Evolutionary conservation across 1,140 invertebrate species (phyloP).

Genomic region (Diuraphis noxia): DNA sequence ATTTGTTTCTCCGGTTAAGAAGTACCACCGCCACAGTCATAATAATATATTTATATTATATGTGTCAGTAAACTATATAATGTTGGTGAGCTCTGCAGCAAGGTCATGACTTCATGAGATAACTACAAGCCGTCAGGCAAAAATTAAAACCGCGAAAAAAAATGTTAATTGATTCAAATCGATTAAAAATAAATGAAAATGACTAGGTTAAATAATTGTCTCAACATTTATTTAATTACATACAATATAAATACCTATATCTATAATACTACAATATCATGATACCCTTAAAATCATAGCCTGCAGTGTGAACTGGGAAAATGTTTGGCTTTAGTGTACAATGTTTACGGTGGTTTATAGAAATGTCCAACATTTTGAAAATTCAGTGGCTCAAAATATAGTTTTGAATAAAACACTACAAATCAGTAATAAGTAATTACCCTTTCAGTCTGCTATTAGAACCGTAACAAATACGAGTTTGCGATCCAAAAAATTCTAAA

Average conservation of each 20-base stretch:
- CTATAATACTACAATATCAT: too few species aligned
- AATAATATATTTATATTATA: slow-evolving; percentile 17
- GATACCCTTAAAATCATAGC: not conserved
- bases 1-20: not conserved
- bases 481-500: not conserved
- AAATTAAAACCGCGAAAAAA: not conserved
- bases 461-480: not conserved
- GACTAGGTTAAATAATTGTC: not conserved
- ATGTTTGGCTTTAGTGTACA: not conserved
- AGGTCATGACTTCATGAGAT: slow-evolving; percentile 16
- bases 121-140: not conserved
- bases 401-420: not conserved
- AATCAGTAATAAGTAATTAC: not conserved
- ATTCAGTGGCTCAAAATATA: not conserved
- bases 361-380: not conserved
- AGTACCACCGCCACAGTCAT: not conserved
- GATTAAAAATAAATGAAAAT: not conserved
- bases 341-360: not conserved
- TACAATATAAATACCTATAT: not conserved
- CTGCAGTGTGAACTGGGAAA: not conserved
- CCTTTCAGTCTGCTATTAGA: not conserved
- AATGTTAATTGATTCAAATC: not conserved
- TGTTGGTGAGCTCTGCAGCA: not conserved
- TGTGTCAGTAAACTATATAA: slow-evolving; percentile 30
- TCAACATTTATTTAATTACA: not conserved